A percentile compares a stretch with the other conserved stretches of the same genome.
phyloP scores from a whole-genome alignment of 2,797 vertebrate species.

The Thripadectes ignobilis region DNA sequence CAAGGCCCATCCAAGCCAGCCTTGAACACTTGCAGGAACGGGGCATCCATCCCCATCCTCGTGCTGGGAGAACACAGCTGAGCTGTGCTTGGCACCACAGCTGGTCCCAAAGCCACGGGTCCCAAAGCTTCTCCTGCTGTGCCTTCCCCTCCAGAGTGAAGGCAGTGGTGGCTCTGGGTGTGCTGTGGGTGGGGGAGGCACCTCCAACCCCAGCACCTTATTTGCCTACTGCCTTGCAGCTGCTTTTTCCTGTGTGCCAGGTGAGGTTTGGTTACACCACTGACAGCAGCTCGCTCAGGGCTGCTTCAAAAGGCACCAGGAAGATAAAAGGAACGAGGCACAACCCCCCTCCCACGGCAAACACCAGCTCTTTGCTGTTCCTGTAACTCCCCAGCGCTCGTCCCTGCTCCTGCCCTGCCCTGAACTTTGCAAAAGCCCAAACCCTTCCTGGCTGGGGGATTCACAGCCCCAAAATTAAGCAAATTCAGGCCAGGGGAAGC shows the following conservation, averaged over 20 bases:
- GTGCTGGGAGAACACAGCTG: accelerated
- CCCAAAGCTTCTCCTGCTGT: neutral
- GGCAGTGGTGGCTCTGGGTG: neutral
- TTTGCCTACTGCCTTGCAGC: slow-evolving; percentile 29
- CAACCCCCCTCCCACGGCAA: neutral
- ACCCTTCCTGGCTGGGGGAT: neutral
- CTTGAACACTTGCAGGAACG: neutral
- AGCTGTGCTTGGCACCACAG: neutral
- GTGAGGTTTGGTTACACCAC: neutral
- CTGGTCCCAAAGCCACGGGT: accelerated
- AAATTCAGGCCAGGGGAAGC: neutral
- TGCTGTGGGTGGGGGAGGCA: neutral
- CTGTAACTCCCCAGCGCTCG: accelerated
- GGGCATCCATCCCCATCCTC: neutral
- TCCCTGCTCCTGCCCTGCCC: neutral
- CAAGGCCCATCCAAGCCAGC: neutral
- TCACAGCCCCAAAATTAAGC: neutral
- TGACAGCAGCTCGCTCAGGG: accelerated
- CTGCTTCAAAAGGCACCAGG: neutral
- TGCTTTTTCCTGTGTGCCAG: neutral
- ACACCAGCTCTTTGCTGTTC: neutral
- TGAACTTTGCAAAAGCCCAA: neutral
- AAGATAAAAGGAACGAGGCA: neutral
- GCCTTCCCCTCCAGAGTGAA: accelerated
- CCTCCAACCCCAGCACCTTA: neutral